Percentiles rank a stretch among this genome's conserved stretches.
phyloP scores from a whole-genome alignment of 2,113 vertebrate species.

The Poeciliopsis occidentalis region DNA sequence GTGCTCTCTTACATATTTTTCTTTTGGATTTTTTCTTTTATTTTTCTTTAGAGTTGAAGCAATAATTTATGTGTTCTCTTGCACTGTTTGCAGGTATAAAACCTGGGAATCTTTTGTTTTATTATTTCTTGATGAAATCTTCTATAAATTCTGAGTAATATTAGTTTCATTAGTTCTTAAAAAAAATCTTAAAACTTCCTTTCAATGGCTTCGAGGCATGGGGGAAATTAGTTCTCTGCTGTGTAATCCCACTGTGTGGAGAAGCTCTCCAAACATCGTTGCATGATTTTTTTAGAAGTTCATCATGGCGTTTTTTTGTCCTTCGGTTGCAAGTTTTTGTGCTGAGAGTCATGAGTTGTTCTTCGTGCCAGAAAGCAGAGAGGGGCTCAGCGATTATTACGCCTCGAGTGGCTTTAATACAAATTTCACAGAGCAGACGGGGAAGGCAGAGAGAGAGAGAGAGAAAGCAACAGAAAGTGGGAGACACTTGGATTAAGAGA shows the following conservation, averaged over 20 bases:
- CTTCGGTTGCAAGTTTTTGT: conserved; percentile 60
- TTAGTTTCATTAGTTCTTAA: not conserved
- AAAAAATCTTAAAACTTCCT: conserved; percentile 17
- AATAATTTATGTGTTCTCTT: conserved; percentile 4
- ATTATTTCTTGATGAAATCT: conserved; percentile 46
- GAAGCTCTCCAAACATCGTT: conserved; percentile 45
- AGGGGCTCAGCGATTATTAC: conserved; percentile 71
- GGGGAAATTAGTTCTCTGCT: conserved; percentile 41
- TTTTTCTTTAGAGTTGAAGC: not conserved
- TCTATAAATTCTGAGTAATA: conserved; percentile 22
- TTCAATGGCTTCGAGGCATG: conserved; percentile 45
- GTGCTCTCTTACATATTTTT: not conserved
- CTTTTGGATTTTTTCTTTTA: too few species aligned
- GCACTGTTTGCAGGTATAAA: conserved; percentile 1
- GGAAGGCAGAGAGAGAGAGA: conserved; percentile 34
- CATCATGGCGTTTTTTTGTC: conserved; percentile 56
- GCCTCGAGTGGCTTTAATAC: conserved; percentile 72
- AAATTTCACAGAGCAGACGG: conserved; percentile 65
- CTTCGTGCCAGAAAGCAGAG: conserved; percentile 53
- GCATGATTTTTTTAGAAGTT: conserved; percentile 55
- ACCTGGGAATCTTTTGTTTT: conserved; percentile 34
- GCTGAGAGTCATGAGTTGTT: conserved; percentile 63
- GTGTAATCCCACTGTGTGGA: conserved; percentile 26
- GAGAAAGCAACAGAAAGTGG: conserved; percentile 54
- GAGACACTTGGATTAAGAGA: conserved; percentile 65